phyloP scores from a whole-genome alignment of 2,797 vertebrate species.

The Acanthurus leucopareius region DNA sequence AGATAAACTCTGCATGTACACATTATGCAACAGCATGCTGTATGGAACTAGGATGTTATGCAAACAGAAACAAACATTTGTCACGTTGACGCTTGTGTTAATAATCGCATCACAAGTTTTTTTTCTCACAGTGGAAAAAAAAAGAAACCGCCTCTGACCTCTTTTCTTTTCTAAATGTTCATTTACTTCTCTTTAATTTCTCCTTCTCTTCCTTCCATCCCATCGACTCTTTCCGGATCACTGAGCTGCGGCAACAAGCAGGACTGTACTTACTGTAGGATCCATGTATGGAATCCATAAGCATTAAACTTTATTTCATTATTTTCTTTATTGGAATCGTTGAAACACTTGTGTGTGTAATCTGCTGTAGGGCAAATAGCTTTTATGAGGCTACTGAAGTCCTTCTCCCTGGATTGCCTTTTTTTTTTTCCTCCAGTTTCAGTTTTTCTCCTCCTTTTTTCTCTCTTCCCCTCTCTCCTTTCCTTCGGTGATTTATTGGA shows the following conservation, averaged over 20 bases:
- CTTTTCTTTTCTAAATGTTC: slow-evolving; percentile 21
- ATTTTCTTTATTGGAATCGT: slow-evolving; percentile 59
- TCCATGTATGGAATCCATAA: slow-evolving; percentile 54
- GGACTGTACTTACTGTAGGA: slow-evolving; percentile 59
- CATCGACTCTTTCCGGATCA: slow-evolving; percentile 59
- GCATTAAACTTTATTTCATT: slow-evolving; percentile 60
- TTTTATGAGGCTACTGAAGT: slow-evolving; percentile 26
- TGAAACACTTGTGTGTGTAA: slow-evolving; percentile 38
- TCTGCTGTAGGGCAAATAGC: slow-evolving; percentile 53
- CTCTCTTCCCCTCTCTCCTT: slow-evolving; percentile 31
- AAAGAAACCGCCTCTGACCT: slow-evolving; percentile 28
- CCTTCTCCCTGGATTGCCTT: slow-evolving; percentile 25
- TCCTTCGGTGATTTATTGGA: slow-evolving; percentile 75
- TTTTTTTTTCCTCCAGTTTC: slow-evolving; percentile 33
- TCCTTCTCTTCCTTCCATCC: slow-evolving; percentile 36
- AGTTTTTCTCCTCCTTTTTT: slow-evolving; percentile 31
- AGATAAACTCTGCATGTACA: slow-evolving; percentile 3
- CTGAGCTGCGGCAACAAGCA: slow-evolving; percentile 41
- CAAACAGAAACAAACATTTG: slow-evolving; percentile 27
- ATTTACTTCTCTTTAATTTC: slow-evolving; percentile 46
- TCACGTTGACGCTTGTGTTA: slow-evolving; percentile 1
- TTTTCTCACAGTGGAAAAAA: not conserved
- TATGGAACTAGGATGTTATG: slow-evolving; percentile 2
- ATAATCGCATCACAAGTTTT: slow-evolving; percentile 15
- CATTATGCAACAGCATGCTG: not conserved